These are phyloP conservation scores for Harlomillsia oculata DNA, from an alignment of 1,140 invertebrate genomes.

Conservation along the genomic window DNA sequence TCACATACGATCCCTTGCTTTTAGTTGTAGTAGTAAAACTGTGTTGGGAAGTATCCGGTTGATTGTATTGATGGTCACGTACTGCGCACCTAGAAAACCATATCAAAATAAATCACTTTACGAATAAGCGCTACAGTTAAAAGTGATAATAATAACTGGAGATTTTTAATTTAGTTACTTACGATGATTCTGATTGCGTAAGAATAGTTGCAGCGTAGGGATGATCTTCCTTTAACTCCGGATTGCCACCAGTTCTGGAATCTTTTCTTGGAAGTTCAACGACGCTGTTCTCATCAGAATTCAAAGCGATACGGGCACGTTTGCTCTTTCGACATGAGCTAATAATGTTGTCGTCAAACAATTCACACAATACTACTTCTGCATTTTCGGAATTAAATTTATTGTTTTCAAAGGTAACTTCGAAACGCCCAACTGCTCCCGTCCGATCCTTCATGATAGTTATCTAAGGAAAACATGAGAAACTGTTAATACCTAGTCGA, in stretches of 20 bases:
- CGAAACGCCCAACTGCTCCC: not conserved
- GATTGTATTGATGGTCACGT: slow-evolving; percentile 9
- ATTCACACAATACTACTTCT: not conserved
- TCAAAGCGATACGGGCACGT: not conserved
- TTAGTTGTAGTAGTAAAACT: too few species aligned
- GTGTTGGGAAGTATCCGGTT: not conserved
- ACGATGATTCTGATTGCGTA: slow-evolving; percentile 5
- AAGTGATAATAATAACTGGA: not conserved
- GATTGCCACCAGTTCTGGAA: not conserved
- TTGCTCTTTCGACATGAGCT: not conserved
- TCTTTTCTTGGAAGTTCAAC: too few species aligned
- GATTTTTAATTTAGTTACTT: not conserved
- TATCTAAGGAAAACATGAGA: too few species aligned
- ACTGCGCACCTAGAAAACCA: not conserved
- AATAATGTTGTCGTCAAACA: not conserved
- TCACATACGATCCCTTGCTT: not conserved
- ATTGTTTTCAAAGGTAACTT: not conserved
- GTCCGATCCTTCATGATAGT: not conserved
- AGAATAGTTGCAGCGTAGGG: slow-evolving; percentile 1
- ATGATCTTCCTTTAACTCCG: too few species aligned
- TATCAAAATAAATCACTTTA: not conserved
- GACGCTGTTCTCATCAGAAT: not conserved
- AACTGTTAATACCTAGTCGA: too few species aligned
- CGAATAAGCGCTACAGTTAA: not conserved
- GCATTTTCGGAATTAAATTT: slow-evolving; percentile 1